Evolutionary conservation across 2,888 invertebrate species (phyloP).

Genomic region (Drosophila nigritarsus): DNA sequence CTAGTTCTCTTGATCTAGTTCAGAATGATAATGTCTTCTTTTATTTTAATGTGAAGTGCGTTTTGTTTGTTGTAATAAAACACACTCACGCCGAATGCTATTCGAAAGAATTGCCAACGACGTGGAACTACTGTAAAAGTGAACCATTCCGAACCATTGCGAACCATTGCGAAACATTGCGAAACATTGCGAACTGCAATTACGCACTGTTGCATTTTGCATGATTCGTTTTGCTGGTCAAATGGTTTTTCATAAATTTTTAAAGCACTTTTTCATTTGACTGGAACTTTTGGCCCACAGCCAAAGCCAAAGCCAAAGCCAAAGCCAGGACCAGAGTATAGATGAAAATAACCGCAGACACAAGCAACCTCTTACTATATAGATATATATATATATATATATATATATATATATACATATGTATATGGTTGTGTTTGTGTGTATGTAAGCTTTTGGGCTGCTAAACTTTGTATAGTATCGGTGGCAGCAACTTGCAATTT

Average conservation of each 20-base stretch:
- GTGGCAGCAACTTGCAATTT: constrained; percentile 69
- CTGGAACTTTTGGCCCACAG: constrained; percentile 52
- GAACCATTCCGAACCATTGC: background rate
- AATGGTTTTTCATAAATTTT: constrained; percentile 73
- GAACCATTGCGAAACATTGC: constrained; percentile 2
- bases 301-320: constrained; percentile 47
- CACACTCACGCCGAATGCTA: background rate
- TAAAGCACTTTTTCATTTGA: constrained; percentile 67
- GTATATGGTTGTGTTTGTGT: constrained; percentile 6
- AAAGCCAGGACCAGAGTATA: constrained; percentile 3
- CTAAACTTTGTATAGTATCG: constrained; percentile 63
- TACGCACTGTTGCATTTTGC: constrained; percentile 56
- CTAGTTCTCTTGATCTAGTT: background rate
- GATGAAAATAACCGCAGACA: constrained; percentile 24
- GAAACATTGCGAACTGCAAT: constrained; percentile 26
- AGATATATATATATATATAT: background rate
- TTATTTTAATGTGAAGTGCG: background rate
- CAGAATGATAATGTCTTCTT: background rate
- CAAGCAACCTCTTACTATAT: background rate
- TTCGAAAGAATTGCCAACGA: background rate
- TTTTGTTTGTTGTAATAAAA: background rate
- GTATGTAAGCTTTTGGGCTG: constrained; percentile 54
- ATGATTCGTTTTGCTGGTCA: constrained; percentile 47
- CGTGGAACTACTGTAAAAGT: background rate
- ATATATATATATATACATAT: background rate